Conservation (phyloP, 2,113 vertebrate genomes). For the Ictalurus punctatus region DNA sequence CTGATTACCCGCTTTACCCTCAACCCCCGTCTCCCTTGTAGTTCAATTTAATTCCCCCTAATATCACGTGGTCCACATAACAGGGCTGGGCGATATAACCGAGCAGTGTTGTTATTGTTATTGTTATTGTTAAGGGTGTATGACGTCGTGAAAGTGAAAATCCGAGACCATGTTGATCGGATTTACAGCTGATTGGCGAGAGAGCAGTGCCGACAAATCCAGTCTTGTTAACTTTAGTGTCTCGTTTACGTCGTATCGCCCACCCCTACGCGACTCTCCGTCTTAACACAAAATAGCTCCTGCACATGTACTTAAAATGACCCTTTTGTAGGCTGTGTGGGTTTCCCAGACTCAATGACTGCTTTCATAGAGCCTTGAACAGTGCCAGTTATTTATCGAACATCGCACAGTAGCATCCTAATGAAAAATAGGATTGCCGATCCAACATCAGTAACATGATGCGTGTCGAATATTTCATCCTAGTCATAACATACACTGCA, state of each 20-base stretch:
- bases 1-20: conserved; percentile 69
- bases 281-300: conserved; percentile 25
- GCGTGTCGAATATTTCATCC: background rate
- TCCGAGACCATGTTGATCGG: background rate
- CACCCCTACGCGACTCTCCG: conserved; percentile 28
- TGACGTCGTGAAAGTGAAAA: background rate
- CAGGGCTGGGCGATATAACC: conserved; percentile 38
- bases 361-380: background rate
- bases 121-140: background rate
- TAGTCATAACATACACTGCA: background rate
- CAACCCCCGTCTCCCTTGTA: conserved; percentile 7
- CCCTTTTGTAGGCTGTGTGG: conserved; percentile 38
- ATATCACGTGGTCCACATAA: background rate
- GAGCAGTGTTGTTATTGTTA: background rate
- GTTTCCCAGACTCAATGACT: conserved; percentile 61
- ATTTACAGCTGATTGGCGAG: background rate
- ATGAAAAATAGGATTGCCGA: background rate
- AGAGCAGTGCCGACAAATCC: background rate
- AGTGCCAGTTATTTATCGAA: conserved; percentile 10
- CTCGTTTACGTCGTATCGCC: conserved; percentile 17
- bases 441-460: background rate
- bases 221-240: background rate
- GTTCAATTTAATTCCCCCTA: background rate
- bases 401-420: background rate
- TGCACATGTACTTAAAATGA: background rate